Base-by-base conservation (phyloP, 53 echinoderm and acorn worm genomes). In the Temnopleurus reevesii region DNA sequence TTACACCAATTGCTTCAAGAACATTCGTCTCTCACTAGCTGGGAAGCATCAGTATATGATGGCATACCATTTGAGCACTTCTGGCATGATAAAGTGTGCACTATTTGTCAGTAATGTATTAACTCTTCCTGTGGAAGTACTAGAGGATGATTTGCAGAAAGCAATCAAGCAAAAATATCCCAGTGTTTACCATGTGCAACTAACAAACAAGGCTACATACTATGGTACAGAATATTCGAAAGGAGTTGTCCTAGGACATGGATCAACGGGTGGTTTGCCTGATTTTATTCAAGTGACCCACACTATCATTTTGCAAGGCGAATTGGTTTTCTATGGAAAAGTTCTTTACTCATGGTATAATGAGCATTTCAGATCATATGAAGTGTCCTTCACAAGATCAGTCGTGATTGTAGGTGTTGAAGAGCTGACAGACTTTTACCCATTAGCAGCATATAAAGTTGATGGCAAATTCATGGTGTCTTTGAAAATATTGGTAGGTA, bases 401-500 rank as follows among this genome's bases (percentile, higher is more conserved):
- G 65, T 64, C 25, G 65, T 64, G 65, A 24, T 28, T 64, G 65
- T 64, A 64, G 65, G 65, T 24, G 65, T 64, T 64, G 65, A 64
- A 64, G 65, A 64, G 27, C 65, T 64, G 65, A 64, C 65, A 64
- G 65, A 64, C 65, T 64, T 64, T 64, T 64, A 64, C 65, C 65
- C 65, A 64, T 29, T 64, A 64, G 65, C 65, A 34, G 65, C 65
- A 25, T 64, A 64, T 64, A 64, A 64, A 64, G 65, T 64, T 64
- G 65, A 64, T 64, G 65, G 65, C 65, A 64, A 64, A 64, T 64
- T 64, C 65, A 64, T 64, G 65, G 65, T 64, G 65, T 64, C 65
- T 64, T 64, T 64, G 65, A 64, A 64, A 64, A 64, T 24, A 64
- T 64, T 64, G 65, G 65, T 64, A 28, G 65, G 65, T 64, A 64